Percentiles rank a stretch among this genome's conserved stretches.
These are phyloP conservation scores for Frankliniella fusca DNA, from an alignment of 2,888 invertebrate species.

Conservation along the genomic window DNA sequence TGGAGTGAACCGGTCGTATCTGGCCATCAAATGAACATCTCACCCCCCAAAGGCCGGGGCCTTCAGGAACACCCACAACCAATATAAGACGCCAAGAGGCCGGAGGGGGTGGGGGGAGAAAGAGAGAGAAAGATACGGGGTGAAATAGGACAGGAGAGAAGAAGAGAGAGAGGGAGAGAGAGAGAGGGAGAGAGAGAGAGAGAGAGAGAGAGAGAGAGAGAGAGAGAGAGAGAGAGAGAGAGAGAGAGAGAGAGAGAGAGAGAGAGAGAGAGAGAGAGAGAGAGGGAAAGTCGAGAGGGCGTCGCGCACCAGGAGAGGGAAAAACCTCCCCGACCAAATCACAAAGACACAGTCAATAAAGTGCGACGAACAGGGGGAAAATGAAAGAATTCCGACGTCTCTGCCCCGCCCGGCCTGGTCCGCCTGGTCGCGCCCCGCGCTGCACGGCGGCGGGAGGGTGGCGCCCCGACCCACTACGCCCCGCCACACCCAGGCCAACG, in stretches of 20 bases:
- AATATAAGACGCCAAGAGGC: neutral
- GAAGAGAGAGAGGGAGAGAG: neutral
- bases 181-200: neutral
- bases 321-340: neutral
- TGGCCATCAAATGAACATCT: constrained; percentile 21
- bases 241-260: neutral
- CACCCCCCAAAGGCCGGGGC: neutral
- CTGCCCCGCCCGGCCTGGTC: too few species aligned
- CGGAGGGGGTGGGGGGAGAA: neutral
- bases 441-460: neutral
- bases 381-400: constrained; percentile 10
- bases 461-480: neutral
- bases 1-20: constrained; percentile 20
- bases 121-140: neutral
- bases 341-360: constrained; percentile 26
- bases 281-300: neutral
- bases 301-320: neutral
- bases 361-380: constrained; percentile 19
- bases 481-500: neutral
- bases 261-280: constrained; percentile 4
- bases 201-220: neutral
- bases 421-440: neutral
- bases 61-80: constrained; percentile 9
- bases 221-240: neutral
- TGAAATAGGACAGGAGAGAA: neutral